These are phyloP conservation scores for Agrenia bidenticulata DNA, from an alignment of 2,888 invertebrate genomes.

Conservation along the genomic window DNA sequence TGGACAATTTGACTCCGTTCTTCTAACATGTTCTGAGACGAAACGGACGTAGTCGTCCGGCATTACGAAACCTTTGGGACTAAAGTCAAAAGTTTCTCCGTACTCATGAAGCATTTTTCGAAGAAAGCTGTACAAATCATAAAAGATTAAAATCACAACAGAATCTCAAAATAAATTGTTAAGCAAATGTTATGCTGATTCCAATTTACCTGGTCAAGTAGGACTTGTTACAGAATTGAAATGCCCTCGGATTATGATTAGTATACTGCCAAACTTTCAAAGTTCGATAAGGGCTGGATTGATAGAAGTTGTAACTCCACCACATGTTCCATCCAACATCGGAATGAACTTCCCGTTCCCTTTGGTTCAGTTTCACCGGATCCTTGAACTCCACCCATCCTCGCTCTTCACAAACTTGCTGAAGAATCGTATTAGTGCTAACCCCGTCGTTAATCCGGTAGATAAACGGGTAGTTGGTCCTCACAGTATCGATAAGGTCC, in stretches of 20 bases:
- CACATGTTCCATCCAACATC: conserved; percentile 73
- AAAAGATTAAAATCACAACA: no score
- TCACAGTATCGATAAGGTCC: conserved; percentile 23
- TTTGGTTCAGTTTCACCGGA: conserved; percentile 55
- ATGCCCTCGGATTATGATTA: conserved; percentile 81
- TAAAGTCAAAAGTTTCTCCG: conserved; percentile 79
- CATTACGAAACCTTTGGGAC: conserved; percentile 58
- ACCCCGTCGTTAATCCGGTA: conserved; percentile 45
- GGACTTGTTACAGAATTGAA: conserved; percentile 81
- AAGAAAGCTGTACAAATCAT: conserved; percentile 56
- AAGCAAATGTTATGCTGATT: no score
- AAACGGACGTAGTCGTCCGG: conserved; percentile 38
- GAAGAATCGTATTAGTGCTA: conserved; percentile 37
- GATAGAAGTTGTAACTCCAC: conserved; percentile 71
- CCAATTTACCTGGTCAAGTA: conserved; percentile 74
- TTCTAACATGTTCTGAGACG: conserved; percentile 27
- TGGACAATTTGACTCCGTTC: conserved; percentile 9
- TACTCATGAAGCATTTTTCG: conserved; percentile 78
- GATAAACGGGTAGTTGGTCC: conserved; percentile 36
- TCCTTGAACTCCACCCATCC: conserved; percentile 75
- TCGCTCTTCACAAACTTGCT: conserved; percentile 71
- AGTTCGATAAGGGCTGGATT: conserved; percentile 63
- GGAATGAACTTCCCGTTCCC: conserved; percentile 57
- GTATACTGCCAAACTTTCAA: conserved; percentile 72
- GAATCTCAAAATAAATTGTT: no score